phyloP scores from a whole-genome alignment of 2,113 vertebrate species.

The Odontophorus gujanensis region DNA sequence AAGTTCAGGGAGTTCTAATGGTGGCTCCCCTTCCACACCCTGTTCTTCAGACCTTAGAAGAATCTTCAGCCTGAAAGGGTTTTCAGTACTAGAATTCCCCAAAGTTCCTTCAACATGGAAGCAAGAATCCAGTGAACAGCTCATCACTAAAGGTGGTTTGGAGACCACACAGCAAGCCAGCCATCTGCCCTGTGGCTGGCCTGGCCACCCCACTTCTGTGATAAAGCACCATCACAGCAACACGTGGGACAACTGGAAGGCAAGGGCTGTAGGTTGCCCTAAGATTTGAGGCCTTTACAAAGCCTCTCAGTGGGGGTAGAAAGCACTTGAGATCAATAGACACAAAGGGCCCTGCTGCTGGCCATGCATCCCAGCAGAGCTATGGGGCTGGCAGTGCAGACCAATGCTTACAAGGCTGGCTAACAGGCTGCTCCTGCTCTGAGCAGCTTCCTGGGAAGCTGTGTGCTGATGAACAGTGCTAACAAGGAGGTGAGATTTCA shows the following conservation, averaged over 20 bases:
- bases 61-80: neutral
- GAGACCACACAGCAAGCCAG: neutral
- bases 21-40: neutral
- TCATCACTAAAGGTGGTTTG: neutral
- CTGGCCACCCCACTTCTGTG: no score
- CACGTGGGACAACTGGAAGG: neutral
- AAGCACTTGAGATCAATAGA: neutral
- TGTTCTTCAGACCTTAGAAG: neutral
- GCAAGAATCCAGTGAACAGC: neutral
- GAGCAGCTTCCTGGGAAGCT: neutral
- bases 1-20: neutral
- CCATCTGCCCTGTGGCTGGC: neutral
- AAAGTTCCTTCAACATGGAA: neutral
- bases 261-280: neutral
- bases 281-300: neutral
- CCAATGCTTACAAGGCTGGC: neutral
- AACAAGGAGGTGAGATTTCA: neutral
- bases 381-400: rapidly evolving
- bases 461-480: rapidly evolving
- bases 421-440: neutral
- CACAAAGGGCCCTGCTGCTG: neutral
- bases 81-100: neutral
- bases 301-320: neutral
- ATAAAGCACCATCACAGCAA: neutral
- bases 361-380: neutral